Base-by-base conservation (phyloP, 2,113 vertebrate genomes). In the Speoplatyrhinus poulsoni region DNA sequence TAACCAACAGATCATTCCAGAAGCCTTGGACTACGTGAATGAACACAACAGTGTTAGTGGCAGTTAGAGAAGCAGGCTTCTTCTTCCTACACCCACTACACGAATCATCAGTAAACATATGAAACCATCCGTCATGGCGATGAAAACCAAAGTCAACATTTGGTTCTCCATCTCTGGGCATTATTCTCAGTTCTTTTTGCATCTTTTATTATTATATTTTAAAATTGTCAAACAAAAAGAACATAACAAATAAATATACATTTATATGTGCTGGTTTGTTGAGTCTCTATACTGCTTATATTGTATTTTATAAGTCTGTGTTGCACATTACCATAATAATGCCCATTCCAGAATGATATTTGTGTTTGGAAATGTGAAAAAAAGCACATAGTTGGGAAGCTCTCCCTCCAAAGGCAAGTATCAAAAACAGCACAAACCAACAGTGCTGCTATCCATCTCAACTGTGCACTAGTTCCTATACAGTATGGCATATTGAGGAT, bases 201-300 rank as follows among this genome's bases (percentile, higher is more conserved):
- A 88, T 90, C 73, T 86, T 65, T 82, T 70, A 56, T 62, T 50
- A 59, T 65, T 67, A 61, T 49, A 66, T 55, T 62, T 11, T 33
- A 15, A 8, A 9, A 58, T 46, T 46, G 8, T 73, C 74, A 85
- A 82, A 80, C 65, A 80, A 84, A 82, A 85, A 53, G 73, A 83
- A 53, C 78, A 84, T 84, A 58, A 77, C 73, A 87, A 90, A 88
- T 57, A 87, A 88, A 88, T 64, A 85, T 87, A 90, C 73, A 86
- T 92, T 89, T 86, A 85, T 75, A 89, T 84, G 90, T 93, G 92
- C 93, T 94, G 92, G 91, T 92, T 92, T 89, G 81, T 91, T 82
- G 81, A 85, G 86, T 89, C 81, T 87, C 86, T 80, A 82, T 82
- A 76, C 83, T 89, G 87, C 85, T 85, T 81, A 88, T 77, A 81